Conservation (phyloP, 2,113 vertebrate species). For the Donacobius atricapilla region DNA sequence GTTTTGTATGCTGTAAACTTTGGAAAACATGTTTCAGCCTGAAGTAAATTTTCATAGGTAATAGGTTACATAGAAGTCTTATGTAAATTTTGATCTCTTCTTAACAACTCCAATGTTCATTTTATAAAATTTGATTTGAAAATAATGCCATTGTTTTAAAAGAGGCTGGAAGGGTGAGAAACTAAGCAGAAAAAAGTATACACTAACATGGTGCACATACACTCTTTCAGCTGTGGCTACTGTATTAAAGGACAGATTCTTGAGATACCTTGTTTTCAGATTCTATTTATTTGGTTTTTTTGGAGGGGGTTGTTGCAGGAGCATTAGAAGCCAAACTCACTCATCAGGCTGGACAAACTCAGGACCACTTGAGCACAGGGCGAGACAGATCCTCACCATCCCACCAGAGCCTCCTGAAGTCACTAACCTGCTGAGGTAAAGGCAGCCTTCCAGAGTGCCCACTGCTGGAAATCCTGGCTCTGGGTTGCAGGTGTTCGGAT, state of each 20-base stretch:
- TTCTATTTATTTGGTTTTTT: not conserved
- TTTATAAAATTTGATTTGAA: slow-evolving; percentile 15
- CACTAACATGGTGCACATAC: not conserved
- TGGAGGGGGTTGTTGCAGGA: not conserved
- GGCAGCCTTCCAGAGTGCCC: not conserved
- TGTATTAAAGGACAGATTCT: not conserved
- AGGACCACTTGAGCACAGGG: slow-evolving; percentile 24
- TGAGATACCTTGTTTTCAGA: not conserved
- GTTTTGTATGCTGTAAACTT: slow-evolving; percentile 47
- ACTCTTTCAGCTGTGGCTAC: not conserved
- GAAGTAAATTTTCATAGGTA: slow-evolving; percentile 54
- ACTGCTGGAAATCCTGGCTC: not conserved
- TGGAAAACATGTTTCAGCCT: slow-evolving; percentile 59
- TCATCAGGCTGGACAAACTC: slow-evolving; percentile 21
- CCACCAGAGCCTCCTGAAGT: not conserved
- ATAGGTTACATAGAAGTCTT: slow-evolving; percentile 50
- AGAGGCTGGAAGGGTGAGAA: slow-evolving; percentile 26
- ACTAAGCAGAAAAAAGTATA: not conserved
- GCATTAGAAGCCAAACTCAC: slow-evolving; percentile 4
- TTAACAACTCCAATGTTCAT: slow-evolving; percentile 6
- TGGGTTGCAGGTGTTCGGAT: not conserved
- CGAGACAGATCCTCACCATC: not conserved
- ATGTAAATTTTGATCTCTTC: slow-evolving; percentile 57
- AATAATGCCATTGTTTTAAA: slow-evolving; percentile 38
- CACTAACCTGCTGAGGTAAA: fast-evolving